Percentiles rank a stretch among this genome's conserved stretches.
These are phyloP conservation scores for Lytechinus pictus DNA, from an alignment of 35 echinoderm and acorn worm species.

Conservation along the genomic window DNA sequence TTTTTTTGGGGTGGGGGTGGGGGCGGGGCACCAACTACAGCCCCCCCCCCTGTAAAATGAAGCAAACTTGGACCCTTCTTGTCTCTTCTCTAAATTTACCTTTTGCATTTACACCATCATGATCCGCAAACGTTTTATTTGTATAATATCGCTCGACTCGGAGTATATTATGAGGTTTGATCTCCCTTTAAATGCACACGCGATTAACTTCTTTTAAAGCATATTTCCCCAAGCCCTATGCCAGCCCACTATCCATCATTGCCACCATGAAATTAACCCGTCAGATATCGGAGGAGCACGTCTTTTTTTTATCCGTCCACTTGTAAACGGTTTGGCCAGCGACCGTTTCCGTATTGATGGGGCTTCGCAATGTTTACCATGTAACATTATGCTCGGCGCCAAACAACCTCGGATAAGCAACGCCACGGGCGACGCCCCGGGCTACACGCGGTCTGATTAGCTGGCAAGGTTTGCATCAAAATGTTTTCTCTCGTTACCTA, in stretches of 20 bases:
- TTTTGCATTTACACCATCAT: not conserved
- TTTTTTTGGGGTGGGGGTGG: too few species aligned
- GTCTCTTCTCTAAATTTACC: not conserved
- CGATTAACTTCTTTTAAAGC: conserved; percentile 12
- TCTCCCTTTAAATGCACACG: conserved; percentile 11
- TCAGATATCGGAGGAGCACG: not conserved
- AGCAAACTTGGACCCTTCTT: not conserved
- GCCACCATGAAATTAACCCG: not conserved
- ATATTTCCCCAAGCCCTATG: conserved; percentile 4
- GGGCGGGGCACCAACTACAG: too few species aligned
- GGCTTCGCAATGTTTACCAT: conserved; percentile 7
- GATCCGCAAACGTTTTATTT: not conserved
- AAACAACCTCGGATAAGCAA: conserved; percentile 11
- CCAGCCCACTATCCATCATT: not conserved
- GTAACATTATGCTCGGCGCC: conserved; percentile 8
- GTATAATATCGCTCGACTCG: not conserved
- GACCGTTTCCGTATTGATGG: not conserved
- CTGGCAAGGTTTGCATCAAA: not conserved
- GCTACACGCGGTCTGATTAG: not conserved
- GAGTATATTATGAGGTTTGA: not conserved
- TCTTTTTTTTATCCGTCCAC: not conserved
- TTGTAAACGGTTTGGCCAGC: not conserved
- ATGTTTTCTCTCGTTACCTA: conserved; percentile 1
- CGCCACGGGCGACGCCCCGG: not conserved
- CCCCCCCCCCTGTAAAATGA: too few species aligned